A percentile compares a stretch with the other conserved stretches of the same genome.
These are phyloP conservation scores for Alitta virens DNA, from an alignment of 2,888 invertebrate species.

Conservation along the genomic window DNA sequence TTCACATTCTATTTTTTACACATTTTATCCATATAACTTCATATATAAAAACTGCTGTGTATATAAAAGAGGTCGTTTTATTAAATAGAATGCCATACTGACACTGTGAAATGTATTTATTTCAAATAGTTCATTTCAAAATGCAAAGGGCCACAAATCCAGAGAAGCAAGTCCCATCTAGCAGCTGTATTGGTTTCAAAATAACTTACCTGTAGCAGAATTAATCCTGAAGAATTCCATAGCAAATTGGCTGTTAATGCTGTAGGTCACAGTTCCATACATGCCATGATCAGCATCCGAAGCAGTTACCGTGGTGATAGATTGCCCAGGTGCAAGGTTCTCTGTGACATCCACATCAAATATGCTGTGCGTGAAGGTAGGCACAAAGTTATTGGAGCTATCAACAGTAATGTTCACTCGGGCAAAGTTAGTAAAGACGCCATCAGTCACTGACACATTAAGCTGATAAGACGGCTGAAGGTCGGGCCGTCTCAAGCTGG, in stretches of 20 bases:
- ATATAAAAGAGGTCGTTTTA: too few relatives aligned
- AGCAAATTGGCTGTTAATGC: conserved; percentile 51
- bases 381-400: conserved; percentile 71
- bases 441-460: conserved; percentile 93
- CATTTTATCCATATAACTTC: too few relatives aligned
- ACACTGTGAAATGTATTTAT: too few relatives aligned
- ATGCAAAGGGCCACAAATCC: too few relatives aligned
- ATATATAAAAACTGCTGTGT: too few relatives aligned
- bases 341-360: conserved; percentile 78
- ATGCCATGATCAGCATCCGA: conserved; percentile 75
- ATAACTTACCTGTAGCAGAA: conserved; percentile 58
- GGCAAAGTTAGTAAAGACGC: conserved; percentile 87
- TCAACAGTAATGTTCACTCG: conserved; percentile 49
- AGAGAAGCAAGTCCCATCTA: too few relatives aligned
- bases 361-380: conserved; percentile 73
- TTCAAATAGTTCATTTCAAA: too few relatives aligned
- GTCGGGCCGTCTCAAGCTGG: conserved; percentile 73
- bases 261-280: conserved; percentile 65
- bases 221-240: conserved; percentile 56
- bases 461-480: conserved; percentile 69
- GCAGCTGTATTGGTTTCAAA: too few relatives aligned
- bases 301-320: conserved; percentile 75
- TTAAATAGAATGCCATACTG: too few relatives aligned
- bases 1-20: too few relatives aligned
- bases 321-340: conserved; percentile 74